Base-by-base conservation (phyloP, 1,140 invertebrate genomes). In the Hesperophylax magnus region DNA sequence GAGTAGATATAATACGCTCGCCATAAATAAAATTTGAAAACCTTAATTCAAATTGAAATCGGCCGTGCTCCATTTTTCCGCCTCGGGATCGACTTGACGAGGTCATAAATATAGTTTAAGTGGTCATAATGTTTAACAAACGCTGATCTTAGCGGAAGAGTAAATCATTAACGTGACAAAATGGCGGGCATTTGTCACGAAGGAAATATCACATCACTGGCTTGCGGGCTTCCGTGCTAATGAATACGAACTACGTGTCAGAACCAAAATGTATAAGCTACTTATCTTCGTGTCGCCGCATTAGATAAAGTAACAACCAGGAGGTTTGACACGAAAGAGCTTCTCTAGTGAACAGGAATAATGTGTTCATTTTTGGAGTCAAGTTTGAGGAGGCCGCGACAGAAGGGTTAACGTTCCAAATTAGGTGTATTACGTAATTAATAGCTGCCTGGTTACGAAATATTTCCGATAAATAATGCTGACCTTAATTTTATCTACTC, bases 101-200 rank as follows among this genome's bases (percentile, higher is more conserved):
- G 39, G 56, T 63, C 67, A 74, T 79, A 74, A 79, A 79, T 79
- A 79, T 71, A 27, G 78, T 56, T 56, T 69, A 78, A 79, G 58
- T 34, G 77, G 75, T 83, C 77, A 75, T 81, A 78, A 80, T 83
- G 82, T 83, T 84, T 81, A 79, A 84, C 82, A 84, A 81, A 79
- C 80, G 72, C 78, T 65, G 80, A 84, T 77, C 82, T 84, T 81
- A 84, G 78, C 82, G 82, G 82, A 81, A 81, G 78, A 84, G 82
- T 84, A 84, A 84, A 84, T 84, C 82, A 84, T 81, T 77, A 77
- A 77, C 77, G 77, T 84, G 82, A 84, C 82, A 84, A 84, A 84
- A 81, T 77, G 82, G 72, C 61, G 22, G 56, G 80, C 81, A 84
- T 84, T 84, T 81, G 82, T 84, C 82, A 84, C 81, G 58, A 61